Evolutionary conservation across 1,140 invertebrate genomes (phyloP), one percentile per base, ranked within the genome.

Genomic region (Drosophila punjabiensis): DNA sequence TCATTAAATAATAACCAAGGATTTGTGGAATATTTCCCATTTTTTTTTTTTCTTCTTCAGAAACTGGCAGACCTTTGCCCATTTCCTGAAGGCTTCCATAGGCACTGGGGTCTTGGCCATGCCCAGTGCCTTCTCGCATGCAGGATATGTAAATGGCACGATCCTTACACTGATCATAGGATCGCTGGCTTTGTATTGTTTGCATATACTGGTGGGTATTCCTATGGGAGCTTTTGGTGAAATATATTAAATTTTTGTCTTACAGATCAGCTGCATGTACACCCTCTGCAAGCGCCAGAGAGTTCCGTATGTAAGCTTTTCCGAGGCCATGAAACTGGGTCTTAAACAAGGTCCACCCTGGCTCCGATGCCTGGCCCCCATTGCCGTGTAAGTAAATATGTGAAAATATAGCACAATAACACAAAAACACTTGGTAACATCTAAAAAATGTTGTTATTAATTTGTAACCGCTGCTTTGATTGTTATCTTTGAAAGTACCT

Each of bases 51-150:
- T 45, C 32, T 28, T 62, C 28, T n/a, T n/a, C 45, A 96, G 95
- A 33, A 95, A 96, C 84, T 88, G 92, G 35, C 95, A 96, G 82
- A 96, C 96, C 0, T 93, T 96, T 76, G 94, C 96, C 20, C 96
- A 96, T 70, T 93, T 96, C 48, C 88, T 96, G 20, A 96, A 96
- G 80, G 95, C 95, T 62, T 96, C 96, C 61, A 93, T 97, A 62
- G 96, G 96, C 14, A 97, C 96, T 0, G 96, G 97, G 3, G 96
- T 97, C 32, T 92, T 97, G 74, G 97, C 97, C n/a, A 97, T 97
- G 95, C 96, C 96, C 50, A 94, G 95, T 81, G 96, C 96, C 14
- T 96, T 97, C 78, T 94, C 94, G 18, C 95, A 96, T 91, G 94
- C 96, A 28, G 96, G 97, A 14, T 93, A 97, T 8, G 91, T 96